Base-by-base conservation (phyloP, 2,797 vertebrate species). In the Melopsittacus undulatus region DNA sequence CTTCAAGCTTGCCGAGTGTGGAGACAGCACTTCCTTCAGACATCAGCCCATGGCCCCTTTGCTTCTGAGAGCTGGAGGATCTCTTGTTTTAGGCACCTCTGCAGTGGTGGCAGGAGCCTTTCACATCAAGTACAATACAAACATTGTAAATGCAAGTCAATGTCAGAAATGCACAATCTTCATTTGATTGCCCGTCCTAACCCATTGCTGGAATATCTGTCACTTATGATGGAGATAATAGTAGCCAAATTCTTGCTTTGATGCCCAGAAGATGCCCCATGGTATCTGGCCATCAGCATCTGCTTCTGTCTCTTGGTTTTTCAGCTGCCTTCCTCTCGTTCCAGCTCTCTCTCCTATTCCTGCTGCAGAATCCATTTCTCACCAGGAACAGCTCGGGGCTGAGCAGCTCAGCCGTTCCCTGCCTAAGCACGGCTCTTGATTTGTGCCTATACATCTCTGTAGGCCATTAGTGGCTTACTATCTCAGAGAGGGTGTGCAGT, bases 171-270 rank as follows among this genome's bases (percentile, higher is more conserved):
- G 70, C 59, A 54, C 54, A 51, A 29, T 82, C 92, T 90, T 79
- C 26, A 23, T 91, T 83, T 76, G 62, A 59, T 32, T 86, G 43
- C 27, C 30, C 70, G 27, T 66, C 46, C 32, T 95, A 84, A 85
- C 77, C 89, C 88, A 51, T 93, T 76, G 67, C 69, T 78, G 52
- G 57, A 83, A 32, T 75, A 54, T 81, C 56, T 92, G 29, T 77
- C 19, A 3, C 49, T 87, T 91, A 36, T 32, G 59, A 67, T 73
- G 59, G 80, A 86, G 70, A 45, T 83, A 81, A 73, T 52, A 73
- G n/a, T 84, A 82, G 48, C 67, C 52, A 84, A 79, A 79, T 63
- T 90, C 79, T 91, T 88, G 80, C 70, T 92, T 92, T 87, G 88
- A 82, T 89, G 91, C 66, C 63, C 83, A 76, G 30, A 87, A 94